Percentiles rank a stretch among this genome's conserved stretches.
Evolutionary conservation across 2,113 vertebrate species (phyloP).

Genomic region (Pygoscelis antarcticus): DNA sequence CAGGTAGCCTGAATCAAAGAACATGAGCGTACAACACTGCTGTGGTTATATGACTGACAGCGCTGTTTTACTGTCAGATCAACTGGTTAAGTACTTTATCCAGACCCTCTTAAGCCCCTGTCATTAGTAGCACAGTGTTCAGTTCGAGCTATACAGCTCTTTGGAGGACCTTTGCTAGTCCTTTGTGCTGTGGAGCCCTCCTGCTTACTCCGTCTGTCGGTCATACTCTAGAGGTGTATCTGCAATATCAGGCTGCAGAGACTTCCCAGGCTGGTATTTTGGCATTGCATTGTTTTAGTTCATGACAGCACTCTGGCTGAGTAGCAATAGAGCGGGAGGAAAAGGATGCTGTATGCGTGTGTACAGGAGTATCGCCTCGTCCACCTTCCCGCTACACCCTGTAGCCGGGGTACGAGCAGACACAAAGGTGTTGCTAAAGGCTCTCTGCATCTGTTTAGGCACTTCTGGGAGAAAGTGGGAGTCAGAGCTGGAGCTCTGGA

Average conservation of each 20-base stretch:
- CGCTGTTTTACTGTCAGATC: neutral
- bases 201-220: accelerated
- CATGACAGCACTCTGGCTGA: neutral
- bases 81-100: neutral
- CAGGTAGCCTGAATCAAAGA: neutral
- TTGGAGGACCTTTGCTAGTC: neutral
- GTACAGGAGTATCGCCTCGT: neutral
- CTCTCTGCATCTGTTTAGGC: constrained; percentile 67
- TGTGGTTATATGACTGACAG: neutral
- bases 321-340: neutral
- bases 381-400: neutral
- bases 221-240: neutral
- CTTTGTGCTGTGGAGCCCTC: neutral
- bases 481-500: constrained; percentile 83
- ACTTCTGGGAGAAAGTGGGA: constrained; percentile 80
- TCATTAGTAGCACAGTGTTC: neutral
- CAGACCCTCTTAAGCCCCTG: neutral
- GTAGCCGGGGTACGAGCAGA: neutral
- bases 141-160: neutral
- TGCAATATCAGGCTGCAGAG: neutral
- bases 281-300: neutral
- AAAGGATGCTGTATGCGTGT: neutral
- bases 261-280: neutral
- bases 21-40: neutral
- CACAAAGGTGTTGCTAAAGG: neutral